phyloP scores from a whole-genome alignment of 53 echinoderm and acorn worm genomes.

The Actinopyga echinites region DNA sequence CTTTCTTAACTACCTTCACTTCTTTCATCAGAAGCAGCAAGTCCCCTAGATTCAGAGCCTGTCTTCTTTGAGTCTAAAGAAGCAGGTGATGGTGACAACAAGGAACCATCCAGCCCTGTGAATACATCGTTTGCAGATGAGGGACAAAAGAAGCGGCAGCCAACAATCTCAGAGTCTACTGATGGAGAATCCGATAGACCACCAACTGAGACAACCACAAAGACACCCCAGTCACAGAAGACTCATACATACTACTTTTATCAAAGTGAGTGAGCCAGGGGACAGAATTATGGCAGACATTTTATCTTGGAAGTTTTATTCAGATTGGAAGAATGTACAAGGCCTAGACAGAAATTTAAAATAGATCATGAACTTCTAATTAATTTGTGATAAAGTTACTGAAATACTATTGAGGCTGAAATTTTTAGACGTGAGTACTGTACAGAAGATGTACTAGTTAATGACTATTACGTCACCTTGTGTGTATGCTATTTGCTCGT shows the following conservation, averaged over 20 bases:
- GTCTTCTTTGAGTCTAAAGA: background rate
- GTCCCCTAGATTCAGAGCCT: background rate
- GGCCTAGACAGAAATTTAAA: too few relatives aligned
- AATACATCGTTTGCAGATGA: background rate
- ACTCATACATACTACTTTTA: constrained; percentile 59
- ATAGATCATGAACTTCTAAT: too few relatives aligned
- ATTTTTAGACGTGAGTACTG: too few relatives aligned
- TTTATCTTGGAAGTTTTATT: too few relatives aligned
- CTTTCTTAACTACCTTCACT: too few relatives aligned
- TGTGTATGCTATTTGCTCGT: too few relatives aligned
- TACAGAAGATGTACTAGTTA: too few relatives aligned
- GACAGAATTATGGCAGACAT: too few relatives aligned
- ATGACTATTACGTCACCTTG: too few relatives aligned
- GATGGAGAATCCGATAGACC: constrained; percentile 24
- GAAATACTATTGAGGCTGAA: too few relatives aligned
- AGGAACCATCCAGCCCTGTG: background rate
- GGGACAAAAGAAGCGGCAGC: background rate
- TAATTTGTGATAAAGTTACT: too few relatives aligned
- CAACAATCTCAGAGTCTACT: background rate
- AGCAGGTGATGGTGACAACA: background rate
- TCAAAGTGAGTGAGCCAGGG: constrained; percentile 32
- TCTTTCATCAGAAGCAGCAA: background rate
- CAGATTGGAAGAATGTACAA: too few relatives aligned
- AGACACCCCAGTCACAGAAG: background rate
- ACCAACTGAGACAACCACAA: background rate